Conservation (phyloP, 2,797 vertebrate genomes). For the Spondyliosoma cantharus region DNA sequence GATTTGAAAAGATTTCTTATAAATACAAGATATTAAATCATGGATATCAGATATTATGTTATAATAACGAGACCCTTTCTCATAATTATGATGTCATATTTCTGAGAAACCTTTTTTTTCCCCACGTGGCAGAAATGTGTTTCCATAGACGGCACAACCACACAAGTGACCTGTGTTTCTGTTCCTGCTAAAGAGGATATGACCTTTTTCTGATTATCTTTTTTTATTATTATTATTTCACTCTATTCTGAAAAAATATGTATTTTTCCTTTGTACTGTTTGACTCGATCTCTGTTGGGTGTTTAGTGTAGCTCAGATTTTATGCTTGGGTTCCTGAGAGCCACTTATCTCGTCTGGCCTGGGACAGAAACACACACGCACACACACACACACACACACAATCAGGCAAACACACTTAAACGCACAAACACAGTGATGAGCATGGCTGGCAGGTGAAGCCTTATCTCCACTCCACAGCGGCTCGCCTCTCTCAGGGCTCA, state of each 20-base stretch:
- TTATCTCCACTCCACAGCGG: slow-evolving; percentile 72
- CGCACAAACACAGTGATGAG: slow-evolving; percentile 53
- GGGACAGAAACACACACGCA: slow-evolving; percentile 20
- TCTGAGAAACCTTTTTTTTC: neutral
- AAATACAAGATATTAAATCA: too few species aligned
- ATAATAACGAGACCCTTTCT: neutral
- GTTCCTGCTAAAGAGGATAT: slow-evolving; percentile 4
- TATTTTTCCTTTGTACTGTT: slow-evolving; percentile 41
- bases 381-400: slow-evolving; percentile 10
- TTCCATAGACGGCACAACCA: neutral
- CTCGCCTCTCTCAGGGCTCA: slow-evolving; percentile 60
- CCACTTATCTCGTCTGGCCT: slow-evolving; percentile 64
- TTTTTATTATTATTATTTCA: neutral
- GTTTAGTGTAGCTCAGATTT: slow-evolving; percentile 57
- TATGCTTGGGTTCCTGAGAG: slow-evolving; percentile 56
- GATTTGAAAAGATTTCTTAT: neutral
- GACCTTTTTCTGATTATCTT: slow-evolving; percentile 10
- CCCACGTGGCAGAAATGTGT: neutral
- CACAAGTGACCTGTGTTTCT: slow-evolving; percentile 1
- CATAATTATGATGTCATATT: neutral
- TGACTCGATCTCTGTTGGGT: slow-evolving; percentile 56
- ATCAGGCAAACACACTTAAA: slow-evolving; percentile 31
- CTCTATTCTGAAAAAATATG: slow-evolving; percentile 2
- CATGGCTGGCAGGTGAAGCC: slow-evolving; percentile 71
- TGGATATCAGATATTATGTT: neutral